A percentile compares a stretch with the other conserved stretches of the same genome.
phyloP scores from a whole-genome alignment of 2,113 vertebrate species.

The Myocastor coypus region DNA sequence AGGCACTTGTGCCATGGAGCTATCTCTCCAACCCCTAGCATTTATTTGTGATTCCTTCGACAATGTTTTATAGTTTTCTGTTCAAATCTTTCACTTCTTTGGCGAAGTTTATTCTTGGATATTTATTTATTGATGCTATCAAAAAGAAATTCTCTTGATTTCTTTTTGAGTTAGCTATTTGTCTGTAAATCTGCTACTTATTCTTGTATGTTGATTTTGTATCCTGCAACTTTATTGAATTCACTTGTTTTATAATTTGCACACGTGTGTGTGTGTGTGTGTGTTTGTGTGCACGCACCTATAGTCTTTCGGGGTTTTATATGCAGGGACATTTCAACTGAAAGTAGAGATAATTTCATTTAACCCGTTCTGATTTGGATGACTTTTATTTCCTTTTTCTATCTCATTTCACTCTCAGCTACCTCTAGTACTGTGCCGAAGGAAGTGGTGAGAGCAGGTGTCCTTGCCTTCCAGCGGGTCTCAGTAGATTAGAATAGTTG shows the following conservation, averaged over 20 bases:
- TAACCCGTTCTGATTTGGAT: neutral
- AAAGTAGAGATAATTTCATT: neutral
- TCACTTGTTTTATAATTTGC: neutral
- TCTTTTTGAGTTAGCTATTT: neutral
- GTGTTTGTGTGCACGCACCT: too few relatives aligned
- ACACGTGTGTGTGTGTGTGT: neutral
- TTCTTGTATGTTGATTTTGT: too few relatives aligned
- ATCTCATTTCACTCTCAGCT: neutral
- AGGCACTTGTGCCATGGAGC: too few relatives aligned
- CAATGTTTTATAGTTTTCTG: neutral
- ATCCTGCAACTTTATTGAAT: neutral
- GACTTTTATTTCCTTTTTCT: neutral
- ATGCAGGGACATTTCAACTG: too few relatives aligned
- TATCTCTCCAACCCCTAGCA: too few relatives aligned
- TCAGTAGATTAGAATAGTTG: neutral
- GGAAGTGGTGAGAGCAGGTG: neutral
- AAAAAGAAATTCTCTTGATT: neutral
- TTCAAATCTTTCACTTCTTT: too few relatives aligned
- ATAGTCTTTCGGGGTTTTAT: neutral
- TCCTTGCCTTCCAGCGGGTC: neutral
- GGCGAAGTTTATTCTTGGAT: too few relatives aligned
- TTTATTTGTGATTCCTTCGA: too few relatives aligned
- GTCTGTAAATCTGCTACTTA: neutral
- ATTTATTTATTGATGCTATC: neutral
- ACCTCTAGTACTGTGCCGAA: neutral